Evolutionary conservation across 2,888 invertebrate species (phyloP).

Genomic region (Nysson spinosus): DNA sequence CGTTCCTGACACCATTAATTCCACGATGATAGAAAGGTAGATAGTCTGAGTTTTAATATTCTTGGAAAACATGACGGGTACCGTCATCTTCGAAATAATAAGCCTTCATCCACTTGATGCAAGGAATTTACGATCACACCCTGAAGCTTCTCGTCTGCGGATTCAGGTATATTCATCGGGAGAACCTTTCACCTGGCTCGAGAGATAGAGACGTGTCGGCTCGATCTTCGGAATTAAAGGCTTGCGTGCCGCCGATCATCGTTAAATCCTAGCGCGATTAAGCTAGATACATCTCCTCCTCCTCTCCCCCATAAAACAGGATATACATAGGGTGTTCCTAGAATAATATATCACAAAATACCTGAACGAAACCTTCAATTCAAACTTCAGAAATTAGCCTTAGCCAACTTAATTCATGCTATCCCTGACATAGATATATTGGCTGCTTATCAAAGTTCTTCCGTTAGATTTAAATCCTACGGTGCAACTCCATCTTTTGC

Average conservation of each 20-base stretch:
- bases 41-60: too few relatives aligned
- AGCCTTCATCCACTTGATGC: constrained; percentile 37
- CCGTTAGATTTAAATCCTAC: too few relatives aligned
- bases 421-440: too few relatives aligned
- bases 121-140: constrained; percentile 33
- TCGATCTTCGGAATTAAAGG: constrained; percentile 67
- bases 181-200: constrained; percentile 52
- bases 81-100: constrained; percentile 49
- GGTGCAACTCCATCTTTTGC: too few relatives aligned
- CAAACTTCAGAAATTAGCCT: too few relatives aligned
- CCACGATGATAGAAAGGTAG: too few relatives aligned
- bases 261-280: constrained; percentile 67
- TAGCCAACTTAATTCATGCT: too few relatives aligned
- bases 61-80: too few relatives aligned
- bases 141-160: constrained; percentile 26
- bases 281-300: constrained; percentile 18
- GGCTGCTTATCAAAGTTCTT: too few relatives aligned
- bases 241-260: constrained; percentile 59
- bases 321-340: background rate
- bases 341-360: background rate
- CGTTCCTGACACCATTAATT: too few relatives aligned
- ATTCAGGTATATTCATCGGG: constrained; percentile 52
- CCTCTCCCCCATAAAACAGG: background rate
- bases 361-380: too few relatives aligned
- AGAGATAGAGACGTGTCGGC: constrained; percentile 62